These are phyloP conservation scores for Alosa sapidissima DNA, from an alignment of 2,797 vertebrate species.

Conservation along the genomic window DNA sequence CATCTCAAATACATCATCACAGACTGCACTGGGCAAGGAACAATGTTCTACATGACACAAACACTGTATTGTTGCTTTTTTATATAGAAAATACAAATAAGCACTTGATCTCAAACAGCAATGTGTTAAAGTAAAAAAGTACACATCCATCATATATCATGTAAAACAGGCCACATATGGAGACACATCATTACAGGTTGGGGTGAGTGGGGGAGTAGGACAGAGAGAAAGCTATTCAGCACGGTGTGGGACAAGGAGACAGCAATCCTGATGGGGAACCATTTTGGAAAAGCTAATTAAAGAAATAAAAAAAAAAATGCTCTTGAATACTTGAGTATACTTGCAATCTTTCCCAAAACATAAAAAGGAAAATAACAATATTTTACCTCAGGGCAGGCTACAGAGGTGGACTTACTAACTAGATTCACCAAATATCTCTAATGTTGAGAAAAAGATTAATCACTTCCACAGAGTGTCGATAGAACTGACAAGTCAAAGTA, in stretches of 20 bases:
- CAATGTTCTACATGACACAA: conserved; percentile 57
- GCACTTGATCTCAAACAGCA: conserved; percentile 55
- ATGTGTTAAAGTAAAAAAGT: conserved; percentile 34
- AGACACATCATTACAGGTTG: conserved; percentile 4
- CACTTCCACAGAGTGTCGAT: background rate
- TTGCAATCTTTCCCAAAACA: background rate
- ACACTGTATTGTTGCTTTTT: conserved; percentile 49
- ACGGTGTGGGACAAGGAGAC: background rate
- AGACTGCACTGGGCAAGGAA: conserved; percentile 64
- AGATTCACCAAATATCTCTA: background rate
- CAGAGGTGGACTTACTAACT: background rate
- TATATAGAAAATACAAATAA: conserved; percentile 54
- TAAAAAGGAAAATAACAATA: background rate
- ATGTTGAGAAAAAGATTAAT: background rate
- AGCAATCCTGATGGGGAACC: background rate
- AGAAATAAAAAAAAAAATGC: too few relatives aligned
- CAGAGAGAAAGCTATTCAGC: conserved; percentile 12
- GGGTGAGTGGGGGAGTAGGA: background rate
- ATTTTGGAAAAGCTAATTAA: background rate
- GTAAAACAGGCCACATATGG: conserved; percentile 24
- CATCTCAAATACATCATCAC: conserved; percentile 67
- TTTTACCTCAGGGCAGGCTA: background rate
- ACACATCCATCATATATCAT: conserved; percentile 9
- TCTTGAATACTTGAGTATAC: background rate
- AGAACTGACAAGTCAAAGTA: background rate